These are phyloP conservation scores for Arctopsyche grandis DNA, from an alignment of 1,140 invertebrate species.

Conservation along the genomic window DNA sequence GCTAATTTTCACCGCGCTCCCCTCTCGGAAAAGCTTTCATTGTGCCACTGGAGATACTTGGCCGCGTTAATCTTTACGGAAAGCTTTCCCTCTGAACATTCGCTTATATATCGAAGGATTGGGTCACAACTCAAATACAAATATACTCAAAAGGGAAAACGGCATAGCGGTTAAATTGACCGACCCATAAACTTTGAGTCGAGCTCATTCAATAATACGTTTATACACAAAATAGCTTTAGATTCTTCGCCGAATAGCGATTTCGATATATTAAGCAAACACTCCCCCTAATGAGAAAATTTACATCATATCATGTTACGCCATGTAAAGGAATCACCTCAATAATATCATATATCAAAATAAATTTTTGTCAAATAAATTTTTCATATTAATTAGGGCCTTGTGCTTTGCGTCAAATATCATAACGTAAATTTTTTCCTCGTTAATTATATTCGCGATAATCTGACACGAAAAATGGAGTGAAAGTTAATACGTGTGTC, in stretches of 20 bases:
- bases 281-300: background rate
- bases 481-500: conserved; percentile 25
- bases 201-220: conserved; percentile 22
- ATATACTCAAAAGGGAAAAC: conserved; percentile 27
- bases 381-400: background rate
- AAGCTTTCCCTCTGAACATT: background rate
- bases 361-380: background rate
- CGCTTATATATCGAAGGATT: conserved; percentile 10
- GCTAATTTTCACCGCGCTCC: no score
- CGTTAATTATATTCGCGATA: background rate
- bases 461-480: conserved; percentile 15
- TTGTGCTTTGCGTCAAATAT: no score
- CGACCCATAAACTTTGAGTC: conserved; percentile 23
- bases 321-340: background rate
- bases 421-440: background rate
- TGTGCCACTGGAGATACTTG: no score
- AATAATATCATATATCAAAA: conserved; percentile 5
- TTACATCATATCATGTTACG: background rate
- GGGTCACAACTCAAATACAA: conserved; percentile 27
- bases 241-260: background rate
- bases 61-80: conserved; percentile 15
- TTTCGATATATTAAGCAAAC: background rate
- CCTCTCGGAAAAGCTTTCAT: no score
- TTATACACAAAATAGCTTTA: conserved; percentile 26
- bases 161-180: conserved; percentile 25